Percentiles rank a stretch among this genome's conserved stretches.
Conservation (phyloP, 1,140 invertebrate genomes). For the Drosophila navojoa region DNA sequence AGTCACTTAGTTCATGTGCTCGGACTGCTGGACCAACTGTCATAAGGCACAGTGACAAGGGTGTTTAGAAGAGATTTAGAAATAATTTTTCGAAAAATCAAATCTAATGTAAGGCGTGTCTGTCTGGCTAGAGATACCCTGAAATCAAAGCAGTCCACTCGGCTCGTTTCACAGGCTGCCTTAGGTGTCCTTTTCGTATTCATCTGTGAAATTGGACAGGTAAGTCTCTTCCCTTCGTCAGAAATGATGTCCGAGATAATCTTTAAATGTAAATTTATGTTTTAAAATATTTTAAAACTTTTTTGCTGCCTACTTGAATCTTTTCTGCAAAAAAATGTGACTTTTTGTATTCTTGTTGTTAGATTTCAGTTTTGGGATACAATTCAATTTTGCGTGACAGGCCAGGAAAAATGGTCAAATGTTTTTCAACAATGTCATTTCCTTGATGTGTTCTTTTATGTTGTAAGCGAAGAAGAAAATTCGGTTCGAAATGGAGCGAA, state of each 20-base stretch:
- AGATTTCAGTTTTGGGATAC: slow-evolving; percentile 38
- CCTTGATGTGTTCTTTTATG: slow-evolving; percentile 66
- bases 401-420: slow-evolving; percentile 72
- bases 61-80: slow-evolving; percentile 6
- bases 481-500: slow-evolving; percentile 69
- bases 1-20: slow-evolving; percentile 13
- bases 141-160: not conserved
- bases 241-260: no score
- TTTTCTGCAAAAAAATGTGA: slow-evolving; percentile 25
- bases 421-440: slow-evolving; percentile 78
- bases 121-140: slow-evolving; percentile 1
- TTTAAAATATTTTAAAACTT: not conserved
- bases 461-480: slow-evolving; percentile 64
- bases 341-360: slow-evolving; percentile 21
- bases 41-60: slow-evolving; percentile 27
- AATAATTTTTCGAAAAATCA: slow-evolving; percentile 15
- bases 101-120: not conserved
- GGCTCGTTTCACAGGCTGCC: no score
- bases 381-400: slow-evolving; percentile 71
- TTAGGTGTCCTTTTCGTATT: no score
- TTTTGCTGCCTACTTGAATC: not conserved
- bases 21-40: slow-evolving; percentile 19
- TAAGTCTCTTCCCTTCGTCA: no score
- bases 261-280: not conserved
- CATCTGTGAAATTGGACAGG: no score